Percentiles rank a stretch among this genome's conserved stretches.
Conservation (phyloP, 2,888 invertebrate species). For the Adelphocoris suturalis region DNA sequence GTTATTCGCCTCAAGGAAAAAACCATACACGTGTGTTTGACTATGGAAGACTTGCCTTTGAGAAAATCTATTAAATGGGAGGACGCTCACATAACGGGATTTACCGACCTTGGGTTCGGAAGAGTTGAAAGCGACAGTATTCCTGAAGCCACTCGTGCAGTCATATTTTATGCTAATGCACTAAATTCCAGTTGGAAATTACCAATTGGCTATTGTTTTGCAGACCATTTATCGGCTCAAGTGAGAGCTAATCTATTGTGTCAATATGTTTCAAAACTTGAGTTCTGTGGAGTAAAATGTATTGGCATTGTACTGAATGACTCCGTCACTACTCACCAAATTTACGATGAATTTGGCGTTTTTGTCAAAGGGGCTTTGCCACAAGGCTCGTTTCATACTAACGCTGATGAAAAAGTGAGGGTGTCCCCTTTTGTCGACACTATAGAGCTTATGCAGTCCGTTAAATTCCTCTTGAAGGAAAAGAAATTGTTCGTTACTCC, state of each 20-base stretch:
- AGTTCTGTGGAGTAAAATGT: slow-evolving; percentile 40
- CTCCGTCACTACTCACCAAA: not conserved
- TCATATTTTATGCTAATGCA: slow-evolving; percentile 62
- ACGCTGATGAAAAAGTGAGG: slow-evolving; percentile 39
- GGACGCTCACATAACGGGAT: slow-evolving; percentile 10
- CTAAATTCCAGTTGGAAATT: slow-evolving; percentile 58
- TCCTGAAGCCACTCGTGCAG: slow-evolving; percentile 62
- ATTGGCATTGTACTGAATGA: slow-evolving; percentile 36
- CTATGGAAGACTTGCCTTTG: slow-evolving; percentile 49
- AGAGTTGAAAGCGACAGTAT: slow-evolving; percentile 34
- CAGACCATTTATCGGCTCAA: slow-evolving; percentile 36
- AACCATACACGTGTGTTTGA: slow-evolving; percentile 21
- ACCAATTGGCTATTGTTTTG: slow-evolving; percentile 65
- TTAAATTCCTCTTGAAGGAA: slow-evolving; percentile 31
- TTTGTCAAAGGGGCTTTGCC: slow-evolving; percentile 25
- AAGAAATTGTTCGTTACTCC: slow-evolving; percentile 18
- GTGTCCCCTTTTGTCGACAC: slow-evolving; percentile 48
- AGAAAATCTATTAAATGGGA: slow-evolving; percentile 19
- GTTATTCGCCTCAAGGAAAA: not conserved
- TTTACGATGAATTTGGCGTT: slow-evolving; percentile 38
- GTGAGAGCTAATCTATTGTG: slow-evolving; percentile 48
- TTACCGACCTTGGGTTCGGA: slow-evolving; percentile 61
- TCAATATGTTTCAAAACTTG: slow-evolving; percentile 47
- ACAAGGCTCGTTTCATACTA: slow-evolving; percentile 24
- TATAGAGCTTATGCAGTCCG: not conserved